Evolutionary conservation across 2,888 invertebrate species (phyloP), one percentile per base, ranked within the genome.

Genomic region (Tetragonula carbonaria): DNA sequence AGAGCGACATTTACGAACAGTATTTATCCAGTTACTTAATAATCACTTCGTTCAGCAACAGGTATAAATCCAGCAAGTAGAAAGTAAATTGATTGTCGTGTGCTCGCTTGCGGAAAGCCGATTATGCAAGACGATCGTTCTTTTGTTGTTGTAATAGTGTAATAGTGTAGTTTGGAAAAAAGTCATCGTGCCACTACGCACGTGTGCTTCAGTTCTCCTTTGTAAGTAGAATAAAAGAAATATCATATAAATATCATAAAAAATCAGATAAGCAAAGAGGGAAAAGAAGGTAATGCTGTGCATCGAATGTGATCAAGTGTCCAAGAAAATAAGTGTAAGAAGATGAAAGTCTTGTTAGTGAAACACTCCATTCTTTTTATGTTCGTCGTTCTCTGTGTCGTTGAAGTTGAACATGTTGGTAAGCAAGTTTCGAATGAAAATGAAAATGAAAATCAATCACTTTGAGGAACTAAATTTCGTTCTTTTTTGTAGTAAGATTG

Each of bases 391-490:
- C 6, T 68, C 11, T 71, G 53, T 4, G 14, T 38, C 18, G 23
- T 63, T 4, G 78, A 68, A 2, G 57, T 63, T n/a, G 84, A 82
- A 38, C 86, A 74, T 23, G 55, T 75, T 21, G 76, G 88, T 88
- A 65, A 82, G 82, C 72, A 28, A 28, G 4, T 62, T 38, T 16
- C 28, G 3, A 21, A 50, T 6, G 4, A 2, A 11, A 1, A 21
- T 23, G 21, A 23, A 45, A 21, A 38, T 16, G 28, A 28, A 28
- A 18, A 38, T 45, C 13, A 5, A 18, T 66, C 4, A 18, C 14
- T 21, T 62, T 16, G 6, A 14, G 4, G 28, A 62, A 14, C n/a
- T 5, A 13, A n/a, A 14, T 51, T 21, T 2, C 14, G 18, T 51
- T 16, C 18, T 21, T 2, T 70, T 74, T 72, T 2, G 38, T 73